These are phyloP conservation scores for Alsophila aescularia DNA, from an alignment of 2,888 invertebrate genomes.

Conservation along the genomic window DNA sequence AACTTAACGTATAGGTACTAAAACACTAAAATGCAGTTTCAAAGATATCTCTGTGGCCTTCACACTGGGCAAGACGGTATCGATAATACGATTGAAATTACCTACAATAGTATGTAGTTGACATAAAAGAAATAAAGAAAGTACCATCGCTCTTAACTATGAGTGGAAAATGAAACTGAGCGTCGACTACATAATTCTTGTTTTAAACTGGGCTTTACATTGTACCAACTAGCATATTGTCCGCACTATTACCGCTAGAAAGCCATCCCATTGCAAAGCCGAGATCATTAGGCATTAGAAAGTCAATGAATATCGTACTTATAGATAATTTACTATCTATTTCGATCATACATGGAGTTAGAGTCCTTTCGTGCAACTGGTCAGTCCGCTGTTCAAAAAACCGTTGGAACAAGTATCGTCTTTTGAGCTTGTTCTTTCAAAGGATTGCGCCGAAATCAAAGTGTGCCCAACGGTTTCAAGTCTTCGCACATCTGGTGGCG, in stretches of 20 bases:
- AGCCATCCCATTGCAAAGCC: constrained; percentile 5
- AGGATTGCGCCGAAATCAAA: constrained; percentile 52
- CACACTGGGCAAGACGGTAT: too few relatives aligned
- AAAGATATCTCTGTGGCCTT: too few relatives aligned
- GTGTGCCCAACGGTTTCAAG: constrained; percentile 14
- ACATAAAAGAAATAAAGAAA: too few relatives aligned
- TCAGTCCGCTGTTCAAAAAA: constrained; percentile 15
- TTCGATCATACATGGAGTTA: constrained; percentile 4
- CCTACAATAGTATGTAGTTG: too few relatives aligned
- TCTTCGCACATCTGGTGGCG: constrained; percentile 68
- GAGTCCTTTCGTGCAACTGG: constrained; percentile 15
- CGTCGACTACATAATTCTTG: too few relatives aligned
- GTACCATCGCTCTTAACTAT: too few relatives aligned
- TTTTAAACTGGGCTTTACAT: neutral
- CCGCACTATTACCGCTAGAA: constrained; percentile 9
- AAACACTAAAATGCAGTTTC: too few relatives aligned
- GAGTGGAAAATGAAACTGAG: too few relatives aligned
- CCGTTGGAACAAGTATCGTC: neutral
- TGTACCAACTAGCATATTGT: constrained; percentile 8
- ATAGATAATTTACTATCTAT: constrained; percentile 12
- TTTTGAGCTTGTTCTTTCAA: constrained; percentile 40
- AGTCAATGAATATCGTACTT: constrained; percentile 18
- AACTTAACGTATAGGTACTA: too few relatives aligned
- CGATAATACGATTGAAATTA: too few relatives aligned
- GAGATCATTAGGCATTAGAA: constrained; percentile 13